These are phyloP conservation scores for Apoda limacodes DNA, from an alignment of 2,888 invertebrate genomes.

Conservation along the genomic window DNA sequence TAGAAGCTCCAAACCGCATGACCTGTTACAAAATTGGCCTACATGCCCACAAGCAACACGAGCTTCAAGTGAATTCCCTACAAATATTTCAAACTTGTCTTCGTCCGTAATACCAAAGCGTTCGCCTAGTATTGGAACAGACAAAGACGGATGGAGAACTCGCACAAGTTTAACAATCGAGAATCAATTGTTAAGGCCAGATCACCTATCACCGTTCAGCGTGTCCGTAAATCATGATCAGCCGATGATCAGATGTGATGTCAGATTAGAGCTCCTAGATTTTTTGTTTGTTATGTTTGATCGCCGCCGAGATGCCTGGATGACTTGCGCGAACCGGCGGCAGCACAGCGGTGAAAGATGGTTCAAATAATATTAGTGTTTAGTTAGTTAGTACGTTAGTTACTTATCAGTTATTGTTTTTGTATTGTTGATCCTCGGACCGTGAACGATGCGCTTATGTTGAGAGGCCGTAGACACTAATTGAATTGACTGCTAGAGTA, in stretches of 20 bases:
- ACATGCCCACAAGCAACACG: too few species aligned
- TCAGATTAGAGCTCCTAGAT: conserved; percentile 61
- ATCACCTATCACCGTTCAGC: conserved; percentile 58
- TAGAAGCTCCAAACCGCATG: conserved; percentile 34
- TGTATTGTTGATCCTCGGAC: conserved; percentile 31
- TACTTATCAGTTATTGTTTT: conserved; percentile 53
- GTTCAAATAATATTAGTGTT: conserved; percentile 32
- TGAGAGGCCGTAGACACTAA: conserved; percentile 19
- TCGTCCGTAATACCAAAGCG: background rate
- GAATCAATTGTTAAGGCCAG: conserved; percentile 52
- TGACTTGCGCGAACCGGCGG: conserved; percentile 48
- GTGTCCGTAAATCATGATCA: conserved; percentile 66
- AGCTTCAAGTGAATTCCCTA: too few species aligned
- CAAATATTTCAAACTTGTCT: too few species aligned
- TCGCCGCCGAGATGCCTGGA: conserved; percentile 53
- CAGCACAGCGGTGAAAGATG: conserved; percentile 39
- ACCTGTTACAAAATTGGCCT: conserved; percentile 33
- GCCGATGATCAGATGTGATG: conserved; percentile 59
- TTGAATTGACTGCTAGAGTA: conserved; percentile 14
- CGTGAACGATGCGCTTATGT: conserved; percentile 25
- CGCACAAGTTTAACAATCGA: conserved; percentile 44
- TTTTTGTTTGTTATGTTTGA: conserved; percentile 63
- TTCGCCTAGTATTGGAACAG: conserved; percentile 6
- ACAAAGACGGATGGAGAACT: conserved; percentile 19
- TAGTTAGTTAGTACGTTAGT: conserved; percentile 38